Evolutionary conservation across 2,113 vertebrate species (phyloP).

Genomic region (Phrynosoma platyrhinos): DNA sequence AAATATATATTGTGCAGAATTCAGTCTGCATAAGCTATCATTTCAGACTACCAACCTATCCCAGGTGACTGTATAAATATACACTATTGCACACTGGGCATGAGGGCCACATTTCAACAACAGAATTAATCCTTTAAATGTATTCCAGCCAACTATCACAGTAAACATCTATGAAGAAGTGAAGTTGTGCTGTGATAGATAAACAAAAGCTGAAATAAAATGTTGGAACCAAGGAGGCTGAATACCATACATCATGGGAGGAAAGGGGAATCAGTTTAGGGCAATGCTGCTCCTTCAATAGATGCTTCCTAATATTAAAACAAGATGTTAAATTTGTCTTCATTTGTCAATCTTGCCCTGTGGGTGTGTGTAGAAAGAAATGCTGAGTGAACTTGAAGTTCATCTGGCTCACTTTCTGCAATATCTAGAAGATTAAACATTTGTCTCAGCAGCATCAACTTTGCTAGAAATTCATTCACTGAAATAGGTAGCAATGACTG

Average conservation of each 20-base stretch:
- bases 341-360: conserved; percentile 45
- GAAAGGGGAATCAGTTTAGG: conserved; percentile 19
- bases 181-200: conserved; percentile 46
- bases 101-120: conserved; percentile 49
- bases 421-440: conserved; percentile 54
- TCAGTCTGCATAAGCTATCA: conserved; percentile 53
- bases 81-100: conserved; percentile 58
- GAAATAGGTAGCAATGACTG: conserved; percentile 10
- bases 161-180: conserved; percentile 51
- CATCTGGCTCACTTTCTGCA: conserved; percentile 33
- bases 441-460: conserved; percentile 31
- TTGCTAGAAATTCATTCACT: conserved; percentile 29
- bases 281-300: conserved; percentile 37
- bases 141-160: conserved; percentile 58
- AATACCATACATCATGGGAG: conserved; percentile 39
- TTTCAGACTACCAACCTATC: conserved; percentile 56
- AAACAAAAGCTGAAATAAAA: conserved; percentile 48
- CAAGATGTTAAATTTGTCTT: conserved; percentile 52
- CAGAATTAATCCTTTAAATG: conserved; percentile 62
- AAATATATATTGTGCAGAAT: conserved; percentile 51
- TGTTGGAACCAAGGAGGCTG: conserved; percentile 51
- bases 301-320: conserved; percentile 32
- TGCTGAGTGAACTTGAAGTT: background rate
- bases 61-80: conserved; percentile 69
- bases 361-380: conserved; percentile 37